These are phyloP conservation scores for Thunnus thynnus DNA, from an alignment of 2,113 vertebrate species.

Conservation along the genomic window DNA sequence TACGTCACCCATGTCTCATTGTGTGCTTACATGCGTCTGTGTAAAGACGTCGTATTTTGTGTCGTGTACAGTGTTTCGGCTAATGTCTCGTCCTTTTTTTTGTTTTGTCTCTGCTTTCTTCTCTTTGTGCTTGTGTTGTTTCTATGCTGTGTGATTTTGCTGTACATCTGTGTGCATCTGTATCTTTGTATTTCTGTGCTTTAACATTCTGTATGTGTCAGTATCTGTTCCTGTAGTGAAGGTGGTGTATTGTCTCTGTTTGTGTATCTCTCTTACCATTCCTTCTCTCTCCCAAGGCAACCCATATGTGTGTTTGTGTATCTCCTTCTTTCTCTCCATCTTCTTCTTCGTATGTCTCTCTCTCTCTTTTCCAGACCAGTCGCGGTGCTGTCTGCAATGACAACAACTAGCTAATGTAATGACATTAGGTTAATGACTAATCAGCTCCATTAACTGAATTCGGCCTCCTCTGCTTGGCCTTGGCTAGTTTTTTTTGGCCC, in stretches of 20 bases:
- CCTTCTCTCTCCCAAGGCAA: constrained; percentile 11
- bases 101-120: neutral
- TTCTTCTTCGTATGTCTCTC: constrained; percentile 52
- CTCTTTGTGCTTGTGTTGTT: constrained; percentile 20
- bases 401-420: constrained; percentile 80
- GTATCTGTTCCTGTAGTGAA: constrained; percentile 49
- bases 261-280: constrained; percentile 35
- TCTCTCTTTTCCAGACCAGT: constrained; percentile 74
- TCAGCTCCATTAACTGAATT: constrained; percentile 42
- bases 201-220: constrained; percentile 45
- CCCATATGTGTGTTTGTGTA: constrained; percentile 47
- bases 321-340: constrained; percentile 49
- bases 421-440: constrained; percentile 58
- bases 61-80: constrained; percentile 32
- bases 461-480: constrained; percentile 68
- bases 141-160: constrained; percentile 10
- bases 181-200: neutral
- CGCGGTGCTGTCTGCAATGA: constrained; percentile 70
- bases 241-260: constrained; percentile 36
- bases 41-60: neutral
- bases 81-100: neutral
- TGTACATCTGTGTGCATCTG: constrained; percentile 26
- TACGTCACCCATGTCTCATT: constrained; percentile 23
- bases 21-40: neutral
- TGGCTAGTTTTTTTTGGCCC: constrained; percentile 66